Evolutionary conservation across 1,140 invertebrate genomes (phyloP).

Genomic region (Geopemphigus sp.): DNA sequence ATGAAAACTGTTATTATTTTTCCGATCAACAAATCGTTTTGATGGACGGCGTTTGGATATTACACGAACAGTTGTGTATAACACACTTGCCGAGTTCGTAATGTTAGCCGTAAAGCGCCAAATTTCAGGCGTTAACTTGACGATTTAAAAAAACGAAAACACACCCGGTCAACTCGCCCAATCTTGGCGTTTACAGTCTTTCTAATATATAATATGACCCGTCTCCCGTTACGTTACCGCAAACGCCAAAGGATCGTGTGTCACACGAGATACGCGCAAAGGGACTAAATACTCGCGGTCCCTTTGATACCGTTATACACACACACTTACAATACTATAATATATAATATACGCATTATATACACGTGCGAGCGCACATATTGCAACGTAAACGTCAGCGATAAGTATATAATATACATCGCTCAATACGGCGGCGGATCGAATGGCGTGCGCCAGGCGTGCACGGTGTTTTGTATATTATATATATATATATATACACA

Average conservation of each 20-base stretch:
- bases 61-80: no score
- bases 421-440: conserved; percentile 1
- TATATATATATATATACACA: neutral
- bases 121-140: no score
- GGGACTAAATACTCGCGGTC: neutral
- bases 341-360: neutral
- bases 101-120: no score
- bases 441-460: neutral
- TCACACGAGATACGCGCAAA: neutral
- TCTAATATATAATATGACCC: no score
- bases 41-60: no score
- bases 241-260: neutral
- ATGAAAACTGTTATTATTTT: no score
- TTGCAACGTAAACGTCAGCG: neutral
- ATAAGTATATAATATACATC: neutral
- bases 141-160: no score
- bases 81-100: no score
- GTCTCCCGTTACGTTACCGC: neutral
- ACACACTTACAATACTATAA: neutral
- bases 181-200: no score
- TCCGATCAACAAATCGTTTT: no score
- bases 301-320: neutral
- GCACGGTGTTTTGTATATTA: neutral
- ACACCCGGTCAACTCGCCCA: no score
- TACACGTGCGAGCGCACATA: neutral